Percentiles rank a stretch among this genome's conserved stretches.
phyloP scores from a whole-genome alignment of 2,113 vertebrate species.

The Sapajus apella region DNA sequence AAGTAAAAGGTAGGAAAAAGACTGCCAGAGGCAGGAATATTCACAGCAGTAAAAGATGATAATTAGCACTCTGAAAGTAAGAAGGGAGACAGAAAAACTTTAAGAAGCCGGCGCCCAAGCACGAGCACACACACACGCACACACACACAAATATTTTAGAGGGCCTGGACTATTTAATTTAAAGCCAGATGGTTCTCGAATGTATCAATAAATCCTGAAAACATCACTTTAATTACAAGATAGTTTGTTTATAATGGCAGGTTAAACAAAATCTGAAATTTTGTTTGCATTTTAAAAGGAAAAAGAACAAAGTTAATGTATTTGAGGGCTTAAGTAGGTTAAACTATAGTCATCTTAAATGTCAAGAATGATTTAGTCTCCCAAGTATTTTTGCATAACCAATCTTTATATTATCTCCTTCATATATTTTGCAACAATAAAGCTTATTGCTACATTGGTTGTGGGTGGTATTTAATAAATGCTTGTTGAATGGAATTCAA shows the following conservation, averaged over 20 bases:
- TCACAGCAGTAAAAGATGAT: neutral
- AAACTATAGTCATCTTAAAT: neutral
- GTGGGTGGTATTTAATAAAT: neutral
- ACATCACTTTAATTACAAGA: neutral
- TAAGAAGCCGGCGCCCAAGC: neutral
- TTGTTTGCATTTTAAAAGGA: neutral
- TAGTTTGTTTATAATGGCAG: neutral
- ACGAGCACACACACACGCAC: fast-evolving
- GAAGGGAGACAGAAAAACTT: neutral
- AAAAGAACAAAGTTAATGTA: neutral
- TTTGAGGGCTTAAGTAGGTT: neutral
- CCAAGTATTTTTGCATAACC: neutral
- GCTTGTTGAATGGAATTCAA: neutral
- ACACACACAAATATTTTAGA: neutral
- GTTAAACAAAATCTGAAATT: neutral
- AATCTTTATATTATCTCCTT: neutral
- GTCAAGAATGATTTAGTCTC: neutral
- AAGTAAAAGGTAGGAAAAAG: neutral
- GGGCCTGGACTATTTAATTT: neutral
- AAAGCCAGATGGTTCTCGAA: neutral
- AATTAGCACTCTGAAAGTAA: neutral
- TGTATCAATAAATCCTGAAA: neutral
- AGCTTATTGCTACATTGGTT: neutral
- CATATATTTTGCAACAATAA: neutral
- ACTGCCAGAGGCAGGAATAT: neutral